Evolutionary conservation across 1,140 invertebrate genomes (phyloP), one percentile per base, ranked within the genome.

Genomic region (Drosophila mauritiana): DNA sequence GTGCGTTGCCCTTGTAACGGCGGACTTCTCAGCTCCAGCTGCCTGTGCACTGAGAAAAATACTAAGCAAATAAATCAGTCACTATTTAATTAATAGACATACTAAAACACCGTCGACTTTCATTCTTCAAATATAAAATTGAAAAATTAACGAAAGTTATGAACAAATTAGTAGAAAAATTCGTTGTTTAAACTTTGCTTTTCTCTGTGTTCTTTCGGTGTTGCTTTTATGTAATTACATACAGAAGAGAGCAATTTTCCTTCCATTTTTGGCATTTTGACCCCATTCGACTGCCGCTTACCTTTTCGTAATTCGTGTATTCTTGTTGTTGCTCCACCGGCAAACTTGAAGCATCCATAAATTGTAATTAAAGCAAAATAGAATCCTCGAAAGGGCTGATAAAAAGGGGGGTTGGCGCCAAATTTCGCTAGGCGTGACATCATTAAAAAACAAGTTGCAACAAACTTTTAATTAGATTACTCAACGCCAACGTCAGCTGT

Each of bases 381-480:
- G 55, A 76, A 58, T 27, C 34, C 45, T 15, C 6, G 5, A 25
- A 40, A 13, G 55, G 37, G 20, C 11, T 15, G 5, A 22, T n/a
- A n/a, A 42, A 34, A 52, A 43, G 15, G 51, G 51, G 40, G 64
- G 52, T 80, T 78, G 81, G 68, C 74, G 73, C 78, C 82, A 86
- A 85, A 81, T 42, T 46, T 59, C 42, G 10, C 22, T 48, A 61
- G 77, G 63, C 59, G 68, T 78, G 64, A 81, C 82, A 78, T 81
- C 73, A 70, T 78, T 64, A 65, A 64, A 68, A 64, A 67, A 72
- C 55, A 78, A 75, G 79, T 79, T 82, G 70, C 65, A 82, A 61
- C 70, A 88, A 88, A 86, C 69, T 86, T 86, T 86, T 86, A 88
- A 86, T 86, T 86, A 79, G 83, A 88, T 86, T 88, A 88, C 74